Evolutionary conservation across 2,113 vertebrate genomes (phyloP), one percentile per base, ranked within the genome.

Genomic region (Albula glossodonta): DNA sequence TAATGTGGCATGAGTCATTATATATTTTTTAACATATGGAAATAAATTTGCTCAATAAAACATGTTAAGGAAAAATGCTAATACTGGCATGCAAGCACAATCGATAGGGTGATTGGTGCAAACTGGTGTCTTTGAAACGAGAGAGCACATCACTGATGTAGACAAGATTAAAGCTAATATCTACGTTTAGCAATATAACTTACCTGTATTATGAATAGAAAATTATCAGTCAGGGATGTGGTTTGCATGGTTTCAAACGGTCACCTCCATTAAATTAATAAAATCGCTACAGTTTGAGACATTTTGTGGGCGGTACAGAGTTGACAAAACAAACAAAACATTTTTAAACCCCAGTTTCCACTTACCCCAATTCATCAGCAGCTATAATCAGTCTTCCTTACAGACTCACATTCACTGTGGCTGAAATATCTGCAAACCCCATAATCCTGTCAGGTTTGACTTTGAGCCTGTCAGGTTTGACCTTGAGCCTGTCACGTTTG

Each of bases 371-470:
- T 48, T 70, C 41, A 66, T 50, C 11, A 49, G 41, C 11, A 66
- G 31, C 66, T 83, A 83, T 19, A 82, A 57, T n/a, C 81, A 82
- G 17, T 6, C 81, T 60, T 82, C 52, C 25, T 22, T n/a, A n/a
- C 81, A 51, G 50, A 81, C 50, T 5, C 15, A 31, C 11, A 48
- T 83, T 70, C 82, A 83, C 82, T 13, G 17, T 17, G 50, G 57
- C 48, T 63, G 79, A 86, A 41, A 78, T 81, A 81, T 82, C 52
- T 74, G 50, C 80, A 53, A 80, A 86, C 41, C 57, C 56, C 63
- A 66, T 49, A 41, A 63, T 10, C 48, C 82, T 66, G 25, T 66
- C 53, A 60, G 3, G 81, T 82, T n/a, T 85, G 19, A 80, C 22
- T n/a, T n/a, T n/a, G n/a, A n/a, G n/a, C n/a, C n/a, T n/a, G n/a